These are phyloP conservation scores for Chelon labrosus DNA, from an alignment of 2,797 vertebrate genomes.

Conservation along the genomic window DNA sequence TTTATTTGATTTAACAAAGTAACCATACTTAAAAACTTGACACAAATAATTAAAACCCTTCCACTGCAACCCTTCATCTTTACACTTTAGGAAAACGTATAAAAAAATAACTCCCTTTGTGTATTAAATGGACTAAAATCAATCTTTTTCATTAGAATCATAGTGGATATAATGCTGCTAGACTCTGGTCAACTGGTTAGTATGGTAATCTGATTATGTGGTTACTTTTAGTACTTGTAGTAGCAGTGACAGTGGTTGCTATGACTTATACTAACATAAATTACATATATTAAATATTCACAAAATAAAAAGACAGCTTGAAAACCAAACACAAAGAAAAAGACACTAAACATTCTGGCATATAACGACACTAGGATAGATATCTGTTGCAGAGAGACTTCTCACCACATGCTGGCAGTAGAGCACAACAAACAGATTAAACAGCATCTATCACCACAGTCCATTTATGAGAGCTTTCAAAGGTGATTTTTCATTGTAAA, in stretches of 20 bases:
- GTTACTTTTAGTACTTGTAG: neutral
- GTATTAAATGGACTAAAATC: constrained; percentile 13
- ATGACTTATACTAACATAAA: neutral
- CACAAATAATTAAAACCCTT: neutral
- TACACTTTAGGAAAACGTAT: neutral
- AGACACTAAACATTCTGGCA: neutral
- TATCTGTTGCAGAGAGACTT: neutral
- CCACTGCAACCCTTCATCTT: neutral
- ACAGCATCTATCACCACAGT: neutral
- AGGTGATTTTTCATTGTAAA: too few relatives aligned
- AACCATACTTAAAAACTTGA: neutral
- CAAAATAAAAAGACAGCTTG: neutral
- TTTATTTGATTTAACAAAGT: neutral
- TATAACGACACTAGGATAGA: neutral
- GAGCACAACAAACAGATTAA: constrained; percentile 28
- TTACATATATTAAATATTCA: neutral
- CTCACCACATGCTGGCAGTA: constrained; percentile 68
- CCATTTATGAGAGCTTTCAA: too few relatives aligned
- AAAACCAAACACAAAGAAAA: too few relatives aligned
- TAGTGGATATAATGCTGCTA: neutral
- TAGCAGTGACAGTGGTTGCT: neutral
- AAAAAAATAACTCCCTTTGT: too few relatives aligned
- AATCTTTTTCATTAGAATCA: neutral
- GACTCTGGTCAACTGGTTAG: neutral
- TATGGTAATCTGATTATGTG: too few relatives aligned